These are phyloP conservation scores for Coremacera marginata DNA, from an alignment of 2,888 invertebrate genomes.

Conservation along the genomic window DNA sequence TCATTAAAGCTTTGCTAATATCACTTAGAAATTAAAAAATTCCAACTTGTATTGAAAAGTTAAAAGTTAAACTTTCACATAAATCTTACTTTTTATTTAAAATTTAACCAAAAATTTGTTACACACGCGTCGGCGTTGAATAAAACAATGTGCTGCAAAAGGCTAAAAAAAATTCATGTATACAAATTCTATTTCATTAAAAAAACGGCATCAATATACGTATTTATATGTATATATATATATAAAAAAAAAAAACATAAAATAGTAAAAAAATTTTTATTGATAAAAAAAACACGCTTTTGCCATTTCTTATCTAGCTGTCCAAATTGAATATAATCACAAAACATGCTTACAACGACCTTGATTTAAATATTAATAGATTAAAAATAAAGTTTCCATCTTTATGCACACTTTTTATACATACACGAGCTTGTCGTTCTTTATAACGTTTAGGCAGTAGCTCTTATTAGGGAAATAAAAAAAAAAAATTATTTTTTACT, in stretches of 20 bases:
- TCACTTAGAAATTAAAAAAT: no score
- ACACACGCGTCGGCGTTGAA: no score
- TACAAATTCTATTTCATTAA: background rate
- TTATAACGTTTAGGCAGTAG: no score
- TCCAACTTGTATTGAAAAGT: no score
- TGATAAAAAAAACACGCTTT: background rate
- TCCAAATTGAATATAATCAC: background rate
- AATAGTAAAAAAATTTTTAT: background rate
- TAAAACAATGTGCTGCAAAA: background rate
- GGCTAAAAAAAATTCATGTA: background rate
- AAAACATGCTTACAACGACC: background rate
- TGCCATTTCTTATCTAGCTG: background rate
- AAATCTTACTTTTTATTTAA: no score
- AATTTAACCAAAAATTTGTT: no score
- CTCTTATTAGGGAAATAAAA: background rate
- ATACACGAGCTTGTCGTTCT: no score
- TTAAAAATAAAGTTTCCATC: background rate
- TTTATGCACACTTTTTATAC: slow-evolving; percentile 2
- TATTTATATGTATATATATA: no score
- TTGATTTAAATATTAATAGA: slow-evolving; percentile 2
- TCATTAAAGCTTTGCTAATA: no score
- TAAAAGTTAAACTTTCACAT: no score
- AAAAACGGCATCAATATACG: background rate
- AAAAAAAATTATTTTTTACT: background rate
- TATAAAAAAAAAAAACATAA: background rate